Conservation (phyloP, 2,113 vertebrate species). For the Papio anubis region DNA sequence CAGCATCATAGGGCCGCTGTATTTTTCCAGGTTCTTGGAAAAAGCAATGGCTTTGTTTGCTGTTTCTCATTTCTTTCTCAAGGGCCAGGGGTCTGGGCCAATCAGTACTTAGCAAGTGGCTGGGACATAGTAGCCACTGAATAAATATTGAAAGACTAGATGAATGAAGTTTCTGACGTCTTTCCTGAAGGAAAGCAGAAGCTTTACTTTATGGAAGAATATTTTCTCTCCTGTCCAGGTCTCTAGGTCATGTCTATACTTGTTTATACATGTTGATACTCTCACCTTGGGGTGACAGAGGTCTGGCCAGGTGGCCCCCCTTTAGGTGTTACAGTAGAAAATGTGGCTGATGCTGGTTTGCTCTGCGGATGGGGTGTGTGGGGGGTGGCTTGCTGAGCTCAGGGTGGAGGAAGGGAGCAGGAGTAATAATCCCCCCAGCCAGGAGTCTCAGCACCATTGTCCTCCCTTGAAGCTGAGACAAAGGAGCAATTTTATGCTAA, state of each 20-base stretch:
- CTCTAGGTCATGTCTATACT: not conserved
- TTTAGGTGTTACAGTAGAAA: not conserved
- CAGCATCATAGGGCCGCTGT: not conserved
- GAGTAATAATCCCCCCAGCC: constrained; percentile 77
- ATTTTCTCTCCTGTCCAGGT: not conserved
- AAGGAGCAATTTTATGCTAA: constrained; percentile 96
- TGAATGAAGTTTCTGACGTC: not conserved
- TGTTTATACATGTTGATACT: not conserved
- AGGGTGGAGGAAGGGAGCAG: constrained; percentile 61
- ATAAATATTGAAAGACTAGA: not conserved
- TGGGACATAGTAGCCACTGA: not conserved
- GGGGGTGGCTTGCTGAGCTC: constrained; percentile 62
- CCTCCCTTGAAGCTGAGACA: constrained; percentile 87
- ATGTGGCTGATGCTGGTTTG: not conserved
- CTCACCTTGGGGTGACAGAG: not conserved
- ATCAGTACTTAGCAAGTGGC: not conserved
- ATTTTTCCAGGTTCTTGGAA: not conserved
- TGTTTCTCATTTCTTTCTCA: not conserved
- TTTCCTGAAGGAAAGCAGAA: not conserved
- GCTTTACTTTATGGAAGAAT: not conserved
- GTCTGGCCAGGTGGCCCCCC: not conserved
- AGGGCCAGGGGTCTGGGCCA: not conserved
- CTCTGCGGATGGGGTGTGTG: not conserved
- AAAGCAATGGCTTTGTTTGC: not conserved
- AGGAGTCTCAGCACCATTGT: constrained; percentile 88